phyloP scores from a whole-genome alignment of 2,113 vertebrate genomes.

The Sinocyclocheilus anshuiensis region DNA sequence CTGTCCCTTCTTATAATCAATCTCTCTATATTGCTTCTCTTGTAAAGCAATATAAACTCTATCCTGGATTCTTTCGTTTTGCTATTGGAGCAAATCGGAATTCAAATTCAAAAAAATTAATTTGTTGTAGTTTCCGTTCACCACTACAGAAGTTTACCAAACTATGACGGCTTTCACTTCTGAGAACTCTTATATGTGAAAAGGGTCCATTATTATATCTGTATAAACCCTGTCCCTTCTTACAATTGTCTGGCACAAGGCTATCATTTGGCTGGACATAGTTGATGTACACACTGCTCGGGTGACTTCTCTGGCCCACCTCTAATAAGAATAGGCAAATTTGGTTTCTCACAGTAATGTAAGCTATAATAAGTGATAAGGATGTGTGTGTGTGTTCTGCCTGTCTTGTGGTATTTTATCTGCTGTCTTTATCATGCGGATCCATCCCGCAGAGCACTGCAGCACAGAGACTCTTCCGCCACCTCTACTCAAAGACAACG shows the following conservation, averaged over 20 bases:
- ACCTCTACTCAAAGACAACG: constrained; percentile 22
- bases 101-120: too few relatives aligned
- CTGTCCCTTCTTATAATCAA: too few relatives aligned
- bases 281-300: constrained; percentile 2
- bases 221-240: too few relatives aligned
- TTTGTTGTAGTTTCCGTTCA: too few relatives aligned
- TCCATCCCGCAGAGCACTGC: not conserved
- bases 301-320: constrained; percentile 14
- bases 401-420: constrained; percentile 5
- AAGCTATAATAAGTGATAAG: not conserved
- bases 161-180: too few relatives aligned
- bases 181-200: too few relatives aligned
- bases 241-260: not conserved
- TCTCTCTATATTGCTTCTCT: too few relatives aligned
- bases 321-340: not conserved
- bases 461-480: not conserved
- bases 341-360: not conserved
- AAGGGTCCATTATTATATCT: too few relatives aligned
- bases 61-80: too few relatives aligned
- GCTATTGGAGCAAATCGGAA: too few relatives aligned
- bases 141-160: too few relatives aligned
- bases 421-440: constrained; percentile 2
- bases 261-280: constrained; percentile 37
- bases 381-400: constrained; percentile 19
- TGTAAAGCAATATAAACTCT: too few relatives aligned